Percentiles rank a stretch among this genome's conserved stretches.
Conservation (phyloP, 2,113 vertebrate species). For the Plotosus lineatus region DNA sequence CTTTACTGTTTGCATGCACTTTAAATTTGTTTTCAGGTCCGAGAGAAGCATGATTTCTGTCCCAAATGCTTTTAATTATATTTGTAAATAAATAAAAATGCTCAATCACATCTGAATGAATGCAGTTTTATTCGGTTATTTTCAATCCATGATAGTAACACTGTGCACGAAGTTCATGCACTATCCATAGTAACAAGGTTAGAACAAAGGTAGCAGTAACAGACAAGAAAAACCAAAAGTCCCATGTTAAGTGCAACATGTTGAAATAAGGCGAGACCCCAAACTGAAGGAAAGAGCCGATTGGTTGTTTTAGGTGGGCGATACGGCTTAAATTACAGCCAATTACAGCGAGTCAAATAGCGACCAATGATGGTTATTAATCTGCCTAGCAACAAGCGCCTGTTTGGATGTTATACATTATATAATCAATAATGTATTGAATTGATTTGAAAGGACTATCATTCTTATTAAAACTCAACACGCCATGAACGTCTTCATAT, state of each 20-base stretch:
- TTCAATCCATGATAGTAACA: not conserved
- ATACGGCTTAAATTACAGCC: not conserved
- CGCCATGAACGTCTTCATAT: not conserved
- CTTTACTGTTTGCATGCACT: constrained; percentile 99
- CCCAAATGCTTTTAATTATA: constrained; percentile 97
- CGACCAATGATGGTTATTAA: too few species aligned
- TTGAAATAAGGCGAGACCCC: not conserved
- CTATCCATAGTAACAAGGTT: not conserved
- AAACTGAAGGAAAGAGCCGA: not conserved
- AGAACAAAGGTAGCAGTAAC: not conserved
- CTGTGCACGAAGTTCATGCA: not conserved
- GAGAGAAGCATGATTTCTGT: constrained; percentile 91
- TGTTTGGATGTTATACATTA: not conserved
- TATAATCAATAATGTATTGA: too few species aligned
- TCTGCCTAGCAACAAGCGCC: not conserved
- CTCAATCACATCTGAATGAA: constrained; percentile 78
- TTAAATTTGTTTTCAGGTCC: constrained; percentile 84
- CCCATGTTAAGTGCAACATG: not conserved
- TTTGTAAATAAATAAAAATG: constrained; percentile 98
- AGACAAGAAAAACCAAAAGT: not conserved
- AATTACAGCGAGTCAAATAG: not conserved
- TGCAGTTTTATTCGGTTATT: not conserved
- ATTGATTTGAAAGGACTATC: too few species aligned
- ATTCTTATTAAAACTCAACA: too few species aligned
- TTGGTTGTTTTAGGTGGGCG: not conserved